Evolutionary conservation across 2,888 invertebrate species (phyloP), one percentile per base, ranked within the genome.

Genomic region (Rhyacophila evoluta): DNA sequence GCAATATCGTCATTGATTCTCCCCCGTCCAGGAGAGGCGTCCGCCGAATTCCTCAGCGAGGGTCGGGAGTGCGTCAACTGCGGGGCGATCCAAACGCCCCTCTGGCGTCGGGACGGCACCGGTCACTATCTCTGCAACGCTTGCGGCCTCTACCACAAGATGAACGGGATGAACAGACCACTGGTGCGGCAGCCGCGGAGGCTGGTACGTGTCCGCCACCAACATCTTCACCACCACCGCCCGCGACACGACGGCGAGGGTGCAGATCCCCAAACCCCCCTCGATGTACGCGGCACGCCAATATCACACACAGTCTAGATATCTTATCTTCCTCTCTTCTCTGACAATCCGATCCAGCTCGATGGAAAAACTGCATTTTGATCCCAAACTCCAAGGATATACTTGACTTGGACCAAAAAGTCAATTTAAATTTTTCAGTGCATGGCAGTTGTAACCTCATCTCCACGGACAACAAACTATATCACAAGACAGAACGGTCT

Each of bases 81-180:
- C 78, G 81, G 81, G 72, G 81, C 81, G 67, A 74, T 80, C 19
- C 80, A 78, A 29, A 99, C 99, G 84, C 98, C 99, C 82, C 92
- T 99, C 84, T 99, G 99, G 99, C 93, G 99, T 84, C 93, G 99
- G 87, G 99, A 99, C 92, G 97, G 97, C 88, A 98, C 97, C 85
- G 99, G 99, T 83, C 98, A 99, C 91, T 99, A 98, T 91, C 94
- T 99, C 85, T 99, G 99, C 93, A 99, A 99, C 92, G 99, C 99
- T 83, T 99, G 99, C 91, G 99, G 99, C 85, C 95, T 99, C 84
- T 99, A 99, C 92, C 95, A 95, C 91, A 97, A 97, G 92, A 95
- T 97, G 95, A 98, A 97, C 89, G 97, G 97, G 87, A 94, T 96
- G 92, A 96, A 96, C 91, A 92, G 97, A 86, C 97, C 97, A 79